Base-by-base conservation (phyloP, 2,888 invertebrate species). In the Busseola fusca region DNA sequence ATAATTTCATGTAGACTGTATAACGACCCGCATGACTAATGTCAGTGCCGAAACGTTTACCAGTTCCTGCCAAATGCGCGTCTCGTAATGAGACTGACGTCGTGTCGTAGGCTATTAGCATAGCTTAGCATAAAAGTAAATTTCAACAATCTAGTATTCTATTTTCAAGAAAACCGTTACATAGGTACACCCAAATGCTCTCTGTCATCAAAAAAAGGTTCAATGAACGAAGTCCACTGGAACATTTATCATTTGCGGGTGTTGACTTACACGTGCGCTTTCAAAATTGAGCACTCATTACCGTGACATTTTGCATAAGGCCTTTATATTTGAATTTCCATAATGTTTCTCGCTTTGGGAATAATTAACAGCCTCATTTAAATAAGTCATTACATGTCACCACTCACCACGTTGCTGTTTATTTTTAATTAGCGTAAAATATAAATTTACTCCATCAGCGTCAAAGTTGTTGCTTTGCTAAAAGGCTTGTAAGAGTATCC, bases 401-500 rank as follows among this genome's bases (percentile, higher is more conserved):
- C 64, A 52, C 30, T 56, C 68, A 56, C 45, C 63, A 45, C 30
- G 56, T 64, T 16, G 40, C 16, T 66, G 58, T 54, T 62, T 16
- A 62, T 63, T 67, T 57, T 68, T 66, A 58, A 58, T 50, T 34
- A 54, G 42, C 48, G 54, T 62, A 64, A 48, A 72, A 75, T 70
- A 78, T 67, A 34, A 72, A 69, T 74, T 83, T 78, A 72, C 80
- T 72, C 64, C 64, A 64, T 74, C 67, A 67, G 57, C 52, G 14
- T 37, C 66, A 72, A 71, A 52, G 37, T 67, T 67, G 68, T 70
- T 76, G 81, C 63, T 76, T 60, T 52, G 68, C 76, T 82, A 76
- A 83, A 83, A 81, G 84, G 63, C 56, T 78, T 69, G 69, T 75
- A 48, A 64, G 64, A 71, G 66, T 72, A 59, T 63, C 48, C 25